These are phyloP conservation scores for Rhodinocichla rosea DNA, from an alignment of 2,113 vertebrate genomes.

Conservation along the genomic window DNA sequence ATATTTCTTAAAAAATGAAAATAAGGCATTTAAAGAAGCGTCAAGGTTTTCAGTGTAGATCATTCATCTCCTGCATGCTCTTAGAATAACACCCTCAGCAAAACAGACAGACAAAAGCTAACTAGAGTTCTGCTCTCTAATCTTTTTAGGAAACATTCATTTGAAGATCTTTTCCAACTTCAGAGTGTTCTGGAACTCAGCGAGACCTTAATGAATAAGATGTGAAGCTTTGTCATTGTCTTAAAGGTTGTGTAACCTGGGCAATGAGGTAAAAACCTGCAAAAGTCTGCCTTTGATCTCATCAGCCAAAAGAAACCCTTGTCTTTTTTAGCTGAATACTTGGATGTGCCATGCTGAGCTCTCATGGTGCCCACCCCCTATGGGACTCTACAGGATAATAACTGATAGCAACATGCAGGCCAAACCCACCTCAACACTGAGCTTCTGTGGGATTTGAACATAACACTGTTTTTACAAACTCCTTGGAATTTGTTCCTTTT, in stretches of 20 bases:
- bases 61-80: conserved; percentile 72
- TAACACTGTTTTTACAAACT: not conserved
- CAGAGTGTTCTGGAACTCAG: conserved; percentile 53
- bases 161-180: conserved; percentile 69
- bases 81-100: conserved; percentile 72
- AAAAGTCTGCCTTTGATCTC: not conserved
- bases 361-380: not conserved
- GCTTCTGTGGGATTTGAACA: not conserved
- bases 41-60: conserved; percentile 80
- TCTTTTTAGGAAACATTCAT: conserved; percentile 77
- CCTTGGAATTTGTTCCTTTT: not conserved
- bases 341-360: not conserved
- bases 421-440: not conserved
- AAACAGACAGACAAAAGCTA: conserved; percentile 80
- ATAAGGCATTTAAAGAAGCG: conserved; percentile 76
- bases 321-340: not conserved
- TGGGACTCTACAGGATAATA: not conserved
- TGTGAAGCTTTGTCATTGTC: not conserved
- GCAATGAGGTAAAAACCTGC: not conserved
- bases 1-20: conserved; percentile 75
- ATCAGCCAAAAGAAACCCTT: not conserved
- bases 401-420: not conserved
- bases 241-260: not conserved
- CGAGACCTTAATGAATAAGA: not conserved
- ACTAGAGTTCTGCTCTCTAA: conserved; percentile 78